Evolutionary conservation across 2,888 invertebrate genomes (phyloP), one percentile per base, ranked within the genome.

Genomic region (Halocaridina rubra): DNA sequence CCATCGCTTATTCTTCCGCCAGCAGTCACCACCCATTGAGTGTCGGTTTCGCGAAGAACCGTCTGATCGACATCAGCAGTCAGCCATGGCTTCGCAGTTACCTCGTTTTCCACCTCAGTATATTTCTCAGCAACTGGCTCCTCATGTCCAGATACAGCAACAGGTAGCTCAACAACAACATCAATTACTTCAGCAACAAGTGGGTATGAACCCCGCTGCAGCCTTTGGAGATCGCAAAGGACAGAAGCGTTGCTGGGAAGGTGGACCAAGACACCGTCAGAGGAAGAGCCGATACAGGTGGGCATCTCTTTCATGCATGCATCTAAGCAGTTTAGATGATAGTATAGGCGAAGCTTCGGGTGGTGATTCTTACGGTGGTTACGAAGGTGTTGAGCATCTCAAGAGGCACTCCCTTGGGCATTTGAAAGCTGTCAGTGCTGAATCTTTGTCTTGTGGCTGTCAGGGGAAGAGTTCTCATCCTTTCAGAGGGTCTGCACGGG

Each of bases 341-440:
- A 79, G 80, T 32, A 75, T 81, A 13, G 84, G 81, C 10, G 85
- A 85, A 59, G 77, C 75, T 46, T 84, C 81, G 22, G 84, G 84
- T 24, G 76, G 82, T n/a, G 86, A 86, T 69, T 86, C 86, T 8
- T 86, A 59, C 71, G 57, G 78, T 8, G 87, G 87, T 24, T 87
- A 87, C 53, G 87, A 87, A 67, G 87, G 87, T 1, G 82, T 82
- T 22, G 85, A 85, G 57, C 87, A 87, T 61, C 81, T 87, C 19
- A 85, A 79, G 67, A 81, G 86, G n/a, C 86, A 81, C 78, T 69
- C 64, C 72, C 78, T 46, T 24, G 33, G 64, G 64, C 81, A 67
- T 77, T 27, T 33, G 59, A 39, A 77, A 29, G 57, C 72, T n/a
- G 77, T 71, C 69, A 61, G 78, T 72, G 33, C 39, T 53, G 64